Base-by-base conservation (phyloP, 2,888 invertebrate species). In the Platycheirus albimanus region DNA sequence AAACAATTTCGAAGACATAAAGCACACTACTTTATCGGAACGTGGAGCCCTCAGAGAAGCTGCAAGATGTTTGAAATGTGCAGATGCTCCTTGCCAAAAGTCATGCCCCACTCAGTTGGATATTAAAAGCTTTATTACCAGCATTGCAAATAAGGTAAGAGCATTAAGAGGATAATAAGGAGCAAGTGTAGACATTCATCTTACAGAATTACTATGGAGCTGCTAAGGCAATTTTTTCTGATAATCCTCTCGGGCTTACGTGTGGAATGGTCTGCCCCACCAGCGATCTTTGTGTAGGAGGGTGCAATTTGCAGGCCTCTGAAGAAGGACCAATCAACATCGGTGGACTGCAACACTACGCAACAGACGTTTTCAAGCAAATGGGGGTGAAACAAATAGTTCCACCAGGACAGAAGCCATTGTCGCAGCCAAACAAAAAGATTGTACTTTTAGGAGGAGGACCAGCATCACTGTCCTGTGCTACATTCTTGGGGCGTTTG, bases 261-360 rank as follows among this genome's bases (percentile, higher is more conserved):
- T 98, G 98, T 87, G 98, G 98, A 24, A 99, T 99, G 99, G 99
- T 99, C 19, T 99, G 99, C 87, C 99, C 99, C 1, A 99, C 99
- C 0, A 98, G 98, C 88, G 99, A 99, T 90, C 93, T 99, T 0
- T 99, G 99, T 90, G 99, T 99, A 0, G 99, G 99, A 0, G 98
- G 98, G 0, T 99, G 99, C 91, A 99, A 99, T 91, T 92, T 99
- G 8, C 95, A 97, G 88, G 99, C 98, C 0, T 94, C 95, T 8
- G 99, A 99, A 90, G 99, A 99, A 90, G 99, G 99, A 0, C 95
- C 99, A 0, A 99, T 99, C 87, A 99, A 99, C 89, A 99, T 99
- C 87, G 99, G 99, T 0, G 99, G 99, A 0, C 92, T 99, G 36
- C 99, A 99, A 90, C 99, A 99, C 88, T 99, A 96, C 91, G 98